Evolutionary conservation across 2,888 invertebrate species (phyloP).

Genomic region (Dione vanillae): DNA sequence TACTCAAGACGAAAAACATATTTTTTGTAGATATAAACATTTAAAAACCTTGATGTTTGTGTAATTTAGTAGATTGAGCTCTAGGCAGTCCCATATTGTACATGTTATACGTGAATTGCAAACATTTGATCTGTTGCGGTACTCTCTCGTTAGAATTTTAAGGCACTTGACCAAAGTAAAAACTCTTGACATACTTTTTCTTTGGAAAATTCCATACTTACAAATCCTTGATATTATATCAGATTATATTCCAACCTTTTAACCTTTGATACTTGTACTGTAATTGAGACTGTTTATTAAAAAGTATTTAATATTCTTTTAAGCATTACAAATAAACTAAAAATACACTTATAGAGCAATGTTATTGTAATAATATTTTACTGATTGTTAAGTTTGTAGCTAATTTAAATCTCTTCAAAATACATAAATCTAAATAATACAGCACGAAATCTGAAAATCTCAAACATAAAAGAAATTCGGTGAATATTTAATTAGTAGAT

Average conservation of each 20-base stretch:
- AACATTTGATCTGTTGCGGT: conserved; percentile 22
- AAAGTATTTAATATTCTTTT: neutral
- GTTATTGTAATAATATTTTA: too few relatives aligned
- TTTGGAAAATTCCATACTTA: conserved; percentile 13
- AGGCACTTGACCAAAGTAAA: conserved; percentile 17
- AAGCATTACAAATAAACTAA: neutral
- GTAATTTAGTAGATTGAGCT: conserved; percentile 4
- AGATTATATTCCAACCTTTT: conserved; percentile 11
- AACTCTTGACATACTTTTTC: conserved; percentile 25
- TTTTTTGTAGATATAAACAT: neutral
- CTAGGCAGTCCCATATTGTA: conserved; percentile 12
- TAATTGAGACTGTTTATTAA: neutral
- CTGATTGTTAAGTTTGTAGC: too few relatives aligned
- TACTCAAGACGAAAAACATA: conserved; percentile 19
- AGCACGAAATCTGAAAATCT: conserved; percentile 14
- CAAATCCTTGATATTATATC: conserved; percentile 12
- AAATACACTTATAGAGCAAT: too few relatives aligned
- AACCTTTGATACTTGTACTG: neutral
- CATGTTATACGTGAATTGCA: conserved; percentile 15
- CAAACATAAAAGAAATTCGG: conserved; percentile 35
- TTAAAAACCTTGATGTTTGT: conserved; percentile 8
- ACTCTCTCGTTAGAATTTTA: conserved; percentile 23
- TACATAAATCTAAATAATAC: too few relatives aligned
- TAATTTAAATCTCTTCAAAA: too few relatives aligned
- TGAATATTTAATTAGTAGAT: conserved; percentile 50